phyloP scores from a whole-genome alignment of 2,797 vertebrate genomes.

The Chelidonichthys spinosus region DNA sequence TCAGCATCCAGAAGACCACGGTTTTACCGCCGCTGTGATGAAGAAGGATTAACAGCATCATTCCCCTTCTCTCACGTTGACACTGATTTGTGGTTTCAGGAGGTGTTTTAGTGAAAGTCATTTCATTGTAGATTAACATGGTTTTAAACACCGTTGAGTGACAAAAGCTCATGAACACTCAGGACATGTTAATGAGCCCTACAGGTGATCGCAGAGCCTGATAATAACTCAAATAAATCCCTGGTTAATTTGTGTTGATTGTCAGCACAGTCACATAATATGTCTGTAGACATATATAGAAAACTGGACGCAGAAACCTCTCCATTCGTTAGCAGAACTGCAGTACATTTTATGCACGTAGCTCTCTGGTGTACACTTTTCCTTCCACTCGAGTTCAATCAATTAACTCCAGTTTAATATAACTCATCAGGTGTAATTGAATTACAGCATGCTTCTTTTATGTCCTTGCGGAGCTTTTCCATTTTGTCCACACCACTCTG shows the following conservation, averaged over 20 bases:
- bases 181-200: constrained; percentile 75
- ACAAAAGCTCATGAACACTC: constrained; percentile 67
- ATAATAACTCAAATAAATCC: constrained; percentile 22
- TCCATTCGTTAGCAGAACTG: not conserved
- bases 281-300: not conserved
- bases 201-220: constrained; percentile 44
- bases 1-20: not conserved
- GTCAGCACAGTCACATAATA: not conserved
- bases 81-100: constrained; percentile 33
- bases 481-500: constrained; percentile 36
- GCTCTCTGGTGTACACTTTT: constrained; percentile 15
- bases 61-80: constrained; percentile 22
- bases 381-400: constrained; percentile 30
- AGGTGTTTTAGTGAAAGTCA: constrained; percentile 52
- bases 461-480: constrained; percentile 56
- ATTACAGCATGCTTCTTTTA: constrained; percentile 49
- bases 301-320: not conserved
- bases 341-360: constrained; percentile 1
- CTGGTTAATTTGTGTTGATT: not conserved
- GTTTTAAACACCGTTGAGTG: constrained; percentile 69
- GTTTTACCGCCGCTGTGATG: constrained; percentile 8
- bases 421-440: constrained; percentile 47
- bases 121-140: constrained; percentile 63
- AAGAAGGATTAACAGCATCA: constrained; percentile 32
- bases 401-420: constrained; percentile 53